phyloP scores from a whole-genome alignment of 1,140 invertebrate species.

The Zaprionus inermis region DNA sequence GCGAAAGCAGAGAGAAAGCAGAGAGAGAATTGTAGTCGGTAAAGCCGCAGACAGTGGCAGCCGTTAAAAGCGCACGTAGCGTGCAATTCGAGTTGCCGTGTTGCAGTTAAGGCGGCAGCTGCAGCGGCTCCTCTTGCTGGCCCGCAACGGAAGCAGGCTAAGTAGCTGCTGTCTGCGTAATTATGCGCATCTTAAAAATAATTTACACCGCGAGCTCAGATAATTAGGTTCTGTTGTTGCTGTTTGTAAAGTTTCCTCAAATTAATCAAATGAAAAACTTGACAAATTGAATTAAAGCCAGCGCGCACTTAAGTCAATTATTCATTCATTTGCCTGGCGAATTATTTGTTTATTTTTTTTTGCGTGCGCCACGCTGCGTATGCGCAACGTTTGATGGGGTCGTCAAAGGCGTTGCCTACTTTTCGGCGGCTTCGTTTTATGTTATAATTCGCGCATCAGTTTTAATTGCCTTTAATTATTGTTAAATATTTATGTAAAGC shows the following conservation, averaged over 20 bases:
- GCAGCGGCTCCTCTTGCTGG: neutral
- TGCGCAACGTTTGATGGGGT: slow-evolving; percentile 35
- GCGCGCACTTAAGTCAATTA: neutral
- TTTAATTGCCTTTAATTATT: slow-evolving; percentile 57
- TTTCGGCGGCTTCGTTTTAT: slow-evolving; percentile 30
- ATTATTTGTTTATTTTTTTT: neutral
- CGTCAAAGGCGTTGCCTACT: slow-evolving; percentile 37
- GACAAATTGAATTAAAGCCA: slow-evolving; percentile 10
- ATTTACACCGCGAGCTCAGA: slow-evolving; percentile 47
- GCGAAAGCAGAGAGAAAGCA: slow-evolving; percentile 12
- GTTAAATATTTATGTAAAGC: slow-evolving; percentile 33
- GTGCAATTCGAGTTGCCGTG: slow-evolving; percentile 56
- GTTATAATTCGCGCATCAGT: slow-evolving; percentile 17
- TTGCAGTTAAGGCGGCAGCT: slow-evolving; percentile 10
- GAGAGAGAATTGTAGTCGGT: slow-evolving; percentile 42
- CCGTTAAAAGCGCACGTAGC: slow-evolving; percentile 37
- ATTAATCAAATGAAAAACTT: slow-evolving; percentile 44
- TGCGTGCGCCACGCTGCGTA: slow-evolving; percentile 27
- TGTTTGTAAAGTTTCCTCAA: slow-evolving; percentile 23
- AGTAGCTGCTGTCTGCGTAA: slow-evolving; percentile 43
- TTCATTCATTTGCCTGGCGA: neutral
- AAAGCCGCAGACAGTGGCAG: slow-evolving; percentile 35
- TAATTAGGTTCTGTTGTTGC: slow-evolving; percentile 19
- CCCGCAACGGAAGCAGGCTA: slow-evolving; percentile 1
- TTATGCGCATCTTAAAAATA: slow-evolving; percentile 73